Evolutionary conservation across 2,888 invertebrate species (phyloP).

Genomic region (Phaonia tiefii): DNA sequence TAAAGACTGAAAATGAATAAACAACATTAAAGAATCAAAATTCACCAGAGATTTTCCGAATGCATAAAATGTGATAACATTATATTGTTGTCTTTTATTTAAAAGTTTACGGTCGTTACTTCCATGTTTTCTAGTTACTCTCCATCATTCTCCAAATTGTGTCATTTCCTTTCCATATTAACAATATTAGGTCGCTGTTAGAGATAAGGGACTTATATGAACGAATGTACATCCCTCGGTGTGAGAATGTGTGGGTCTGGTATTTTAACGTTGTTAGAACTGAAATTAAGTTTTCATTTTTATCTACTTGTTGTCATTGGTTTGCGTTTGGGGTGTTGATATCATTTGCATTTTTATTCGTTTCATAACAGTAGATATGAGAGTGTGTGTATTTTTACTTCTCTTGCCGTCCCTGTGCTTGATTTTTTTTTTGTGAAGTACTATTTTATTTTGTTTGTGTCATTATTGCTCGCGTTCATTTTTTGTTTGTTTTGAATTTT

Average conservation of each 20-base stretch:
- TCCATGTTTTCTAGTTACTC: no score
- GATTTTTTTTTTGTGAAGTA: no score
- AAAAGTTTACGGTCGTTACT: constrained; percentile 26
- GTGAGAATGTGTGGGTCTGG: background rate
- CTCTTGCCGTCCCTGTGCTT: no score
- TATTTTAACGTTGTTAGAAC: constrained; percentile 30
- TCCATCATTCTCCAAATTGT: background rate
- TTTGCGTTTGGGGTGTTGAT: background rate
- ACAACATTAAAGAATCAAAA: no score
- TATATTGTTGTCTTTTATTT: no score
- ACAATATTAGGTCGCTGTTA: no score
- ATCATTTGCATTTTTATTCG: constrained; percentile 4
- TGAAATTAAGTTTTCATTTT: constrained; percentile 51
- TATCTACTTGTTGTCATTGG: constrained; percentile 23
- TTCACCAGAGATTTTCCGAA: no score
- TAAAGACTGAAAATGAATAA: no score
- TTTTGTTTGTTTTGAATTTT: no score
- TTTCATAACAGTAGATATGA: background rate
- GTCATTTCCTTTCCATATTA: no score
- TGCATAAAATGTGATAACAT: no score
- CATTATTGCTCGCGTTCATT: background rate
- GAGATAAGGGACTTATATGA: background rate
- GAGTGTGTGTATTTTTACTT: background rate
- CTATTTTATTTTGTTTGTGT: background rate
- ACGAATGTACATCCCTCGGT: background rate